Conservation (phyloP, 2,888 invertebrate species). For the Nemurella pictetii region DNA sequence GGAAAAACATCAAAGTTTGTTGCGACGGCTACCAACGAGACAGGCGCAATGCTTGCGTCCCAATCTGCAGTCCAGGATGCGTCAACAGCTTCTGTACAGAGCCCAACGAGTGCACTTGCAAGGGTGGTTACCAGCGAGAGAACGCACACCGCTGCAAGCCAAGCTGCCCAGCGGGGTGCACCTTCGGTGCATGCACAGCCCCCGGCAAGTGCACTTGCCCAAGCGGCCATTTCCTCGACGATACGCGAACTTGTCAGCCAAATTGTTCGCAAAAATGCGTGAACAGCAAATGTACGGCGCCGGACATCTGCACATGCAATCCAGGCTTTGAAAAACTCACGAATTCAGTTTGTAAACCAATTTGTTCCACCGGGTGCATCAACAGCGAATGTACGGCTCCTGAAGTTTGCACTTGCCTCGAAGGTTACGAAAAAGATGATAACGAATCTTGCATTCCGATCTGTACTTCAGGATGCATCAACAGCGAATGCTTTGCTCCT, state of each 20-base stretch:
- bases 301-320: constrained; percentile 13
- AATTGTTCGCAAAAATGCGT: neutral
- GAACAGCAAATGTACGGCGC: constrained; percentile 20
- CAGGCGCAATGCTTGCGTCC: constrained; percentile 54
- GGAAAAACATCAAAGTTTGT: neutral
- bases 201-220: constrained; percentile 15
- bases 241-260: constrained; percentile 22
- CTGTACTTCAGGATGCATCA: constrained; percentile 35
- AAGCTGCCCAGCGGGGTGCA: constrained; percentile 48
- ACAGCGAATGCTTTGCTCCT: constrained; percentile 38
- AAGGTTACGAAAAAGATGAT: constrained; percentile 4
- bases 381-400: constrained; percentile 58
- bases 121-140: constrained; percentile 19
- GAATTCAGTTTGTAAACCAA: constrained; percentile 47
- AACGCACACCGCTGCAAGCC: constrained; percentile 48
- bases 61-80: constrained; percentile 55
- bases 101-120: constrained; percentile 46
- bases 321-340: neutral
- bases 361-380: constrained; percentile 48
- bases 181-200: constrained; percentile 42
- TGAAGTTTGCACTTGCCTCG: constrained; percentile 52
- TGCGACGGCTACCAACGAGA: neutral
- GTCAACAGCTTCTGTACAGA: constrained; percentile 53
- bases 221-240: neutral
- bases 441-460: constrained; percentile 24